phyloP scores from a whole-genome alignment of 1,140 invertebrate genomes.

The Mercenaria mercenaria region DNA sequence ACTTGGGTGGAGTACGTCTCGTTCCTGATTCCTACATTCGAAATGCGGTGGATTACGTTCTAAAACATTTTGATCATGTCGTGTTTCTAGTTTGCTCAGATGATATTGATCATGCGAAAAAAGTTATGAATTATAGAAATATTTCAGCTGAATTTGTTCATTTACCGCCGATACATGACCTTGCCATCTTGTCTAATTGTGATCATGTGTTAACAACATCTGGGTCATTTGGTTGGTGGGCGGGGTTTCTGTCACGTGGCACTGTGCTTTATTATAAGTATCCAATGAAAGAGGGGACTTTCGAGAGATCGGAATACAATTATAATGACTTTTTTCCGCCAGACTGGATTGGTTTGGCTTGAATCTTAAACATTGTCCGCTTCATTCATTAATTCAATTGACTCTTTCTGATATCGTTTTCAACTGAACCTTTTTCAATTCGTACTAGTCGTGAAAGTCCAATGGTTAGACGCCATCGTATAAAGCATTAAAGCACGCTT shows the following conservation, averaged over 20 bases:
- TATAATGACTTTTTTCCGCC: slow-evolving; percentile 65
- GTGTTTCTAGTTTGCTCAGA: slow-evolving; percentile 70
- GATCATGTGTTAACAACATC: slow-evolving; percentile 77
- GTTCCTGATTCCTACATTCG: slow-evolving; percentile 52
- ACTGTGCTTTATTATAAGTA: slow-evolving; percentile 73
- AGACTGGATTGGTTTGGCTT: slow-evolving; percentile 68
- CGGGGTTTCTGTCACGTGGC: slow-evolving; percentile 77
- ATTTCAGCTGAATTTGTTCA: slow-evolving; percentile 43
- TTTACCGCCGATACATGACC: slow-evolving; percentile 74
- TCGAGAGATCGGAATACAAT: slow-evolving; percentile 28
- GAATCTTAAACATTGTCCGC: not conserved
- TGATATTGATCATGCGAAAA: slow-evolving; percentile 57
- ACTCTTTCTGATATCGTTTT: not conserved
- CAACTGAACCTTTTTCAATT: not conserved
- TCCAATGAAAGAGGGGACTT: slow-evolving; percentile 43
- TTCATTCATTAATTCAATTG: not conserved
- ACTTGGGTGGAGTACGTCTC: not conserved
- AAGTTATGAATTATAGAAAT: not conserved
- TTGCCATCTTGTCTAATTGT: slow-evolving; percentile 74
- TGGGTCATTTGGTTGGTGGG: slow-evolving; percentile 80
- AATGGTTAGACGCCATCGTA: too few relatives aligned
- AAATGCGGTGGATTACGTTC: slow-evolving; percentile 62
- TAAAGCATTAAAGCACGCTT: too few relatives aligned
- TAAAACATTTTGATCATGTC: slow-evolving; percentile 46
- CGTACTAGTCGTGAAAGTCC: too few relatives aligned